phyloP scores from a whole-genome alignment of 2,888 invertebrate genomes.

The Tachina lurida region DNA sequence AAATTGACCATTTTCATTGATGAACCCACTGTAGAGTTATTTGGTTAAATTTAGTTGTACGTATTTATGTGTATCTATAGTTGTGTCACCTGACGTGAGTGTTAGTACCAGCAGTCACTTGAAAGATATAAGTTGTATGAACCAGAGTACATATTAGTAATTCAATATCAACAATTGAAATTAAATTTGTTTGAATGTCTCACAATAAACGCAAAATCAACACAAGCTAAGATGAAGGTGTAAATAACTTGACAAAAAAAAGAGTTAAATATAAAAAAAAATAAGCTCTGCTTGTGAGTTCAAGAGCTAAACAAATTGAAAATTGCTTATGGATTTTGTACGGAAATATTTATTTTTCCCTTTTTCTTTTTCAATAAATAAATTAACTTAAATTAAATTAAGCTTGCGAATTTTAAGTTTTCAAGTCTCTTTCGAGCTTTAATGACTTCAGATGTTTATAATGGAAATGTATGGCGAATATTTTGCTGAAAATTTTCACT shows the following conservation, averaged over 20 bases:
- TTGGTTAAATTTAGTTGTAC: constrained; percentile 1
- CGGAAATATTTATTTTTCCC: no score
- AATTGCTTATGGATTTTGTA: not conserved
- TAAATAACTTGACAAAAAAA: not conserved
- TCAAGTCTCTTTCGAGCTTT: no score
- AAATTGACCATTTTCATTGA: constrained; percentile 66
- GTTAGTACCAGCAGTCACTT: constrained; percentile 37
- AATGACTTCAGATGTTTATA: no score
- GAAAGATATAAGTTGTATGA: constrained; percentile 16
- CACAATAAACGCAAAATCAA: constrained; percentile 51
- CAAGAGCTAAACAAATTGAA: not conserved
- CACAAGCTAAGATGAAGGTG: constrained; percentile 10
- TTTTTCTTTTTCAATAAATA: no score
- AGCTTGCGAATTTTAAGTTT: no score
- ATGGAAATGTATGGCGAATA: no score
- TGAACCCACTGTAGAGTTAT: constrained; percentile 42
- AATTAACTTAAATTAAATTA: no score
- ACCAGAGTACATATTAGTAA: constrained; percentile 53
- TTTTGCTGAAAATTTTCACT: no score
- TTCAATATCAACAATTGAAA: constrained; percentile 69
- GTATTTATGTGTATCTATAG: not conserved
- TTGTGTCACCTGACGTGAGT: constrained; percentile 18
- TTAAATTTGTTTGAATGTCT: constrained; percentile 67
- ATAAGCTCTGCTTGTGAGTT: no score
- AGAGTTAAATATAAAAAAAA: not conserved